phyloP scores from a whole-genome alignment of 1,140 invertebrate species.

The Argopecten irradians region DNA sequence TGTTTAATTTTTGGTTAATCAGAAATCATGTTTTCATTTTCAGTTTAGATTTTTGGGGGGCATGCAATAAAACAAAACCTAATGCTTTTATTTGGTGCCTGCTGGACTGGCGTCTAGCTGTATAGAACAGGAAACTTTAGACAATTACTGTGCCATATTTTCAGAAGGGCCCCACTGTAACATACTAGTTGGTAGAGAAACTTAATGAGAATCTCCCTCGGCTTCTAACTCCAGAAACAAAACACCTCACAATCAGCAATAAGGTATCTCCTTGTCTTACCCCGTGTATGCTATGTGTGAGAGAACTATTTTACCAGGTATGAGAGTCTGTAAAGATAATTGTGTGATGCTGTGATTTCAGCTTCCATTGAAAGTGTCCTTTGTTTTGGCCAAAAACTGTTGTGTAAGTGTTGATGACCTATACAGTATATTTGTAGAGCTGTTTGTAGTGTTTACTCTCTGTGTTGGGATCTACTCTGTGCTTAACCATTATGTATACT shows the following conservation, averaged over 20 bases:
- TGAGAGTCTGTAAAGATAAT: background rate
- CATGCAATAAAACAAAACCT: background rate
- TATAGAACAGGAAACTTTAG: background rate
- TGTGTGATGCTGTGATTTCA: background rate
- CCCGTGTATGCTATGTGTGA: background rate
- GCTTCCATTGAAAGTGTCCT: background rate
- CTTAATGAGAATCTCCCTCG: background rate
- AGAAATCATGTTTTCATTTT: background rate
- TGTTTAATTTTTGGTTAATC: background rate
- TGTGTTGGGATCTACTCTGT: background rate
- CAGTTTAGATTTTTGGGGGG: background rate
- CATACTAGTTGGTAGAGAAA: background rate
- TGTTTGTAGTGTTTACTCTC: background rate
- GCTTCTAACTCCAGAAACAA: background rate
- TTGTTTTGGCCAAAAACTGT: slow-evolving; percentile 1
- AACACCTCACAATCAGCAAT: background rate
- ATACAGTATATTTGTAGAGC: background rate
- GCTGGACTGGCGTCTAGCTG: background rate
- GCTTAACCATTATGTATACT: background rate
- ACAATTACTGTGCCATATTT: slow-evolving; percentile 9
- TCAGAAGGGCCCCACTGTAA: background rate
- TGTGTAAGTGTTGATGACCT: slow-evolving; percentile 20
- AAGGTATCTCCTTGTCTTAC: background rate
- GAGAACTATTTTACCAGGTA: slow-evolving; percentile 6
- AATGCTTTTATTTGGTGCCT: background rate